phyloP scores from a whole-genome alignment of 2,113 vertebrate genomes.

The Jaculus jaculus region DNA sequence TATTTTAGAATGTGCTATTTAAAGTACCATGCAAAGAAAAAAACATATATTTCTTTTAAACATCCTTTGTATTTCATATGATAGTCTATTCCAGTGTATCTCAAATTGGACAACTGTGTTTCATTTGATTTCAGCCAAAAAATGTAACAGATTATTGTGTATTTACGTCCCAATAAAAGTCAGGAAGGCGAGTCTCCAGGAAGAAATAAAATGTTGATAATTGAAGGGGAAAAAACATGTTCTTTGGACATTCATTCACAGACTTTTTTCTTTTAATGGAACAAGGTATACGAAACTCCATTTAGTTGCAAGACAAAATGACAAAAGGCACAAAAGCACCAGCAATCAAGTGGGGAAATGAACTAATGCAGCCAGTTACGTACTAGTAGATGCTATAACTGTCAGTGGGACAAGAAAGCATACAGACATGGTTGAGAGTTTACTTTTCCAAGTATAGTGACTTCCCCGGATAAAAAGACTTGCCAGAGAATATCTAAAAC shows the following conservation, averaged over 20 bases:
- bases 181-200: neutral
- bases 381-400: neutral
- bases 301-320: neutral
- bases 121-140: neutral
- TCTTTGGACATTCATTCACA: neutral
- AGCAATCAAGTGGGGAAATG: neutral
- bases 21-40: neutral
- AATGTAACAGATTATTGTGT: no score
- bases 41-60: neutral
- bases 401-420: neutral
- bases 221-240: neutral
- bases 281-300: neutral
- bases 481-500: neutral
- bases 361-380: neutral
- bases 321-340: neutral
- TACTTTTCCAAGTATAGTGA: neutral
- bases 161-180: neutral
- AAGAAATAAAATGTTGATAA: neutral
- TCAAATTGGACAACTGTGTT: neutral
- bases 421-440: neutral
- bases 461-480: neutral
- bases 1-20: neutral
- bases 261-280: neutral
- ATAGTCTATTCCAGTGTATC: neutral
- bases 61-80: neutral